Percentiles rank a stretch among this genome's conserved stretches.
Conservation (phyloP, 2,113 vertebrate species). For the Peromyscus polionotus region DNA sequence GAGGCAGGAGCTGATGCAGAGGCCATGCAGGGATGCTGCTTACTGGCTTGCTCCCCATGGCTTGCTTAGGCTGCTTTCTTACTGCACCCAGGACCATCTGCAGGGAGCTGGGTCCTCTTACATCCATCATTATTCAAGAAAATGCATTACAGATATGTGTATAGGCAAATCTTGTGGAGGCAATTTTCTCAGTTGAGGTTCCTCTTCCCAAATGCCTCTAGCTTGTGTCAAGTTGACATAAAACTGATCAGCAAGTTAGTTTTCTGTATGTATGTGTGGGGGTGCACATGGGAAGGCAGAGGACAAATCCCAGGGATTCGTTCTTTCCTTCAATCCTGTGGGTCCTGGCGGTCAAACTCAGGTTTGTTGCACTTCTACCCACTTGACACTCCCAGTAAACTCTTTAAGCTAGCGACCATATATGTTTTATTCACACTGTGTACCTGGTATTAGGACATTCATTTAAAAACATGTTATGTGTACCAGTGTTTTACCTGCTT, state of each 20-base stretch:
- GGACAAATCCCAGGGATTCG: not conserved
- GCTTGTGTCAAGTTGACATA: not conserved
- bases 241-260: not conserved
- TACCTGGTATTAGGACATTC: not conserved
- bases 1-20: not conserved
- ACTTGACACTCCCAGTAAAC: not conserved
- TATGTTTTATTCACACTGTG: not conserved
- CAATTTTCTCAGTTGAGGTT: not conserved
- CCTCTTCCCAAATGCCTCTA: not conserved
- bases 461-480: not conserved
- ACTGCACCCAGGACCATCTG: not conserved
- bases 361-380: not conserved
- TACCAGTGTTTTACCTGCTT: not conserved
- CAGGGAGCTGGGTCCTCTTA: not conserved
- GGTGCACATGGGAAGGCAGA: not conserved
- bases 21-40: not conserved
- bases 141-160: not conserved
- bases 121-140: not conserved
- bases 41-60: not conserved
- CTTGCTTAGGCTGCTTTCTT: not conserved
- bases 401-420: not conserved
- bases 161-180: not conserved
- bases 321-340: not conserved
- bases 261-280: not conserved
- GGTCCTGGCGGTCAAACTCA: not conserved